These are phyloP conservation scores for Ciconia nigra DNA, from an alignment of 2,797 vertebrate species.

Conservation along the genomic window DNA sequence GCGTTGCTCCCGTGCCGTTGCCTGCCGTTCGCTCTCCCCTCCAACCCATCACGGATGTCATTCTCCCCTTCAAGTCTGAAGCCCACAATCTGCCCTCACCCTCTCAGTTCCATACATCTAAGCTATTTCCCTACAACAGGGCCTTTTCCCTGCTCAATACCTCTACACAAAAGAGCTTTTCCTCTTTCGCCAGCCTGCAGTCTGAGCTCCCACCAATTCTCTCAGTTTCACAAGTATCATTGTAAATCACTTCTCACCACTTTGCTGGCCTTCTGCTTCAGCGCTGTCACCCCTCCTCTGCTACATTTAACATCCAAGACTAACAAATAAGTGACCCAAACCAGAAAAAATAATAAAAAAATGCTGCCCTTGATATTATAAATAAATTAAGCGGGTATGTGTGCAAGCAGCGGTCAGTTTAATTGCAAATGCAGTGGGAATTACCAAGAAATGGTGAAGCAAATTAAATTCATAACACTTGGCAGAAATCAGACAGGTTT, in stretches of 20 bases:
- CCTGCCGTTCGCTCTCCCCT: background rate
- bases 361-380: background rate
- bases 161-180: background rate
- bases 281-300: background rate
- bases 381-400: background rate
- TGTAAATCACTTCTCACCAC: background rate
- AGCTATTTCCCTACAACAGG: accelerated
- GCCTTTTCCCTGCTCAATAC: background rate
- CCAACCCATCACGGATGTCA: accelerated
- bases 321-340: background rate
- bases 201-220: background rate
- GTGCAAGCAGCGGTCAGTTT: background rate
- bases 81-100: accelerated
- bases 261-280: background rate
- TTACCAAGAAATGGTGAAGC: background rate
- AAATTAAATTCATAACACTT: background rate
- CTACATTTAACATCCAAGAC: too few species aligned
- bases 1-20: accelerated
- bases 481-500: background rate
- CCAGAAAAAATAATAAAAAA: background rate
- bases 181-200: background rate
- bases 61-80: background rate
- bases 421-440: background rate
- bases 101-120: background rate
- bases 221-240: background rate